phyloP scores from a whole-genome alignment of 1,140 invertebrate species.

The Pseudoatta argentina region DNA sequence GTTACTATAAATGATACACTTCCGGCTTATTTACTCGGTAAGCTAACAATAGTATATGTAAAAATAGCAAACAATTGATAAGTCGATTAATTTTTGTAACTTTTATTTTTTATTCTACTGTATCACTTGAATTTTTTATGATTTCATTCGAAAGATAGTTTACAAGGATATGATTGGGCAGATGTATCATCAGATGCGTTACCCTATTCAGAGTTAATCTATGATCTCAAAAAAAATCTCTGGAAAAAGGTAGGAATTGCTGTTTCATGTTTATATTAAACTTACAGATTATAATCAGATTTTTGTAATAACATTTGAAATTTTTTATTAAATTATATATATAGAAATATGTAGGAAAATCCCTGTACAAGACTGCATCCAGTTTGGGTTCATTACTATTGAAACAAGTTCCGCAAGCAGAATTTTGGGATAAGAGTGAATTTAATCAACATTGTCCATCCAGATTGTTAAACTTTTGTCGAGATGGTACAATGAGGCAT shows the following conservation, averaged over 20 bases:
- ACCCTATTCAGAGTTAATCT: conserved; percentile 87
- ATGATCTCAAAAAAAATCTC: conserved; percentile 87
- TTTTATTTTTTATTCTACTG: not conserved
- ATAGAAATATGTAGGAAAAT: conserved; percentile 86
- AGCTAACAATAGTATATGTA: conserved; percentile 55
- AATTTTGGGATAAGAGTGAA: conserved; percentile 87
- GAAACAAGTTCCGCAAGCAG: conserved; percentile 84
- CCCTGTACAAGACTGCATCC: conserved; percentile 86
- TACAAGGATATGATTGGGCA: conserved; percentile 88
- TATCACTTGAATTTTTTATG: conserved; percentile 2
- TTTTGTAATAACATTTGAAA: conserved; percentile 14
- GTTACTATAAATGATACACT: conserved; percentile 81
- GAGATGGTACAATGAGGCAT: conserved; percentile 84
- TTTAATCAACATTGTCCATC: conserved; percentile 87
- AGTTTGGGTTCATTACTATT: conserved; percentile 84
- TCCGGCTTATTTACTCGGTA: conserved; percentile 88
- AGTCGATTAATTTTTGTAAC: not conserved
- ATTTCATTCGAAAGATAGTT: conserved; percentile 84
- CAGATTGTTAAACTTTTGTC: conserved; percentile 86
- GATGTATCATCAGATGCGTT: conserved; percentile 87
- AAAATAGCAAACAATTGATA: not conserved
- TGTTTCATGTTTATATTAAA: not conserved
- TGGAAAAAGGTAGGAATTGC: conserved; percentile 86
- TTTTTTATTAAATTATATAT: conserved; percentile 70
- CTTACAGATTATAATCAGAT: conserved; percentile 40